Conservation (phyloP, 2,888 invertebrate species). For the Leucozona laternaria region DNA sequence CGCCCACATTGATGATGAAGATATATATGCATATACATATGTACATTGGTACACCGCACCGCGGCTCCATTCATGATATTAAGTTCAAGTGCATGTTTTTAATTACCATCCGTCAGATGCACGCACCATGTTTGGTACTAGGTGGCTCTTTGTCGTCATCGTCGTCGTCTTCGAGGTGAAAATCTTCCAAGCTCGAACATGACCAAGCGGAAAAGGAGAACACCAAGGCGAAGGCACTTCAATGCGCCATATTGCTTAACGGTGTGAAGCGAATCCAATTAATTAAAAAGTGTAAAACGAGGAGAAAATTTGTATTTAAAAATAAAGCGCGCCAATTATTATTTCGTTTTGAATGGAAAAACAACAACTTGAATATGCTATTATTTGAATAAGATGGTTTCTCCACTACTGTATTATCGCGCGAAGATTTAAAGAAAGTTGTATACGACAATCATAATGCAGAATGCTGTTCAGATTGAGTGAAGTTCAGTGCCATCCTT, state of each 20-base stretch:
- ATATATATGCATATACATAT: background rate
- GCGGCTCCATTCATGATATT: conserved; percentile 31
- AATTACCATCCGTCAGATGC: conserved; percentile 35
- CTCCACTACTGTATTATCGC: background rate
- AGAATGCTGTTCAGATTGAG: background rate
- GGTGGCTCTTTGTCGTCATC: conserved; percentile 1
- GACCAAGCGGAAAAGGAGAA: conserved; percentile 13
- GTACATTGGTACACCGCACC: no score
- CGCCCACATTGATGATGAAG: conserved; percentile 13
- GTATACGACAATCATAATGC: background rate
- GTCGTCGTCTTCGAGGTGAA: background rate
- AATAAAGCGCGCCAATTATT: conserved; percentile 8
- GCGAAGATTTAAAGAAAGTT: conserved; percentile 52
- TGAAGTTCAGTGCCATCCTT: conserved; percentile 70
- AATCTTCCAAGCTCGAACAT: conserved; percentile 22
- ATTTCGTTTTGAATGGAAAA: no score
- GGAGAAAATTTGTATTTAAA: conserved; percentile 1
- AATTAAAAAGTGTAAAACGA: conserved; percentile 19
- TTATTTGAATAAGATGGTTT: background rate
- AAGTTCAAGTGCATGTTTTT: conserved; percentile 71
- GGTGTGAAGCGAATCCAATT: conserved; percentile 65
- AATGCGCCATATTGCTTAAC: conserved; percentile 53
- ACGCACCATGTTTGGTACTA: conserved; percentile 32
- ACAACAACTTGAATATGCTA: no score
- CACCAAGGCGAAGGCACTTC: background rate